Percentiles rank a stretch among this genome's conserved stretches.
Evolutionary conservation across 2,113 vertebrate genomes (phyloP).

Genomic region (Hemibagrus wyckioides): DNA sequence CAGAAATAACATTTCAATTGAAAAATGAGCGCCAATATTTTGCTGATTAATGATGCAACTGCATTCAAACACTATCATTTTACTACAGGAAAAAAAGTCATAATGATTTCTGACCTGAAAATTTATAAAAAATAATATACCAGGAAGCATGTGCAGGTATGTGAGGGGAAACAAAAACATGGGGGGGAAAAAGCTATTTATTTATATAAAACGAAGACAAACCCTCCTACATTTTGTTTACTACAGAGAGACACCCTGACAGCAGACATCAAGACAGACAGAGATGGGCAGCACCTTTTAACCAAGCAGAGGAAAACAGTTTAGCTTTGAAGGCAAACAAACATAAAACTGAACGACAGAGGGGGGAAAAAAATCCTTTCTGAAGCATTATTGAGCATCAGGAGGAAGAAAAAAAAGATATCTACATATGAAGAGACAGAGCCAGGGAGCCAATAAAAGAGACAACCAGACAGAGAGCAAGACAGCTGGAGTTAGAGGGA

Average conservation of each 20-base stretch:
- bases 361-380: neutral
- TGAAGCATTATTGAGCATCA: neutral
- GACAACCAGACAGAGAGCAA: neutral
- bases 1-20: neutral
- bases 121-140: neutral
- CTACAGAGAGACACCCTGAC: neutral
- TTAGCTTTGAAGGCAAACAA: conserved; percentile 28
- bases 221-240: neutral
- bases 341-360: conserved; percentile 24
- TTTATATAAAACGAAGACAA: neutral
- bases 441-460: neutral
- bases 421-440: conserved; percentile 9
- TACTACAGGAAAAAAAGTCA: neutral
- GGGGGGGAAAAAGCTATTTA: neutral
- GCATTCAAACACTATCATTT: neutral
- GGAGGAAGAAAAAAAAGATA: neutral
- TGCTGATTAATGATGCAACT: neutral
- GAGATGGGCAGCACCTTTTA: neutral
- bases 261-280: neutral
- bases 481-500: neutral
- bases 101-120: neutral
- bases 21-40: neutral
- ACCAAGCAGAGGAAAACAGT: neutral
- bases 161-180: neutral
- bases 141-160: neutral